These are phyloP conservation scores for Conopomorpha cramerella DNA, from an alignment of 1,140 invertebrate genomes.

Conservation along the genomic window DNA sequence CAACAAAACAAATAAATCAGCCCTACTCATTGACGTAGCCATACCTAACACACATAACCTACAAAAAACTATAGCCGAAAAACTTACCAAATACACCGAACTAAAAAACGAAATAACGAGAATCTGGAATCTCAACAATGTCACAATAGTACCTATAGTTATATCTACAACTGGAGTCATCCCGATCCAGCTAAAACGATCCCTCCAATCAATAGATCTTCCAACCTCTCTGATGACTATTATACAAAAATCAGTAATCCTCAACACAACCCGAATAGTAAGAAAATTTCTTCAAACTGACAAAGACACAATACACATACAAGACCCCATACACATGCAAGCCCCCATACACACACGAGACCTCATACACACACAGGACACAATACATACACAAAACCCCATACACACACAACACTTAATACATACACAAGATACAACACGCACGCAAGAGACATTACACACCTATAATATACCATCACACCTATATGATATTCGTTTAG, in stretches of 20 bases:
- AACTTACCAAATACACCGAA: not conserved
- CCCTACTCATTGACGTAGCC: not conserved
- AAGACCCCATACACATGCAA: too few species aligned
- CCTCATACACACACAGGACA: too few species aligned
- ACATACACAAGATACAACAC: too few species aligned
- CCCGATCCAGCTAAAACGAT: not conserved
- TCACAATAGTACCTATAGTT: not conserved
- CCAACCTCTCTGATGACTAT: not conserved
- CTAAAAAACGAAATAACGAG: not conserved
- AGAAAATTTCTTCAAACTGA: not conserved
- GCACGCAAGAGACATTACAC: too few species aligned
- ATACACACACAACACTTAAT: too few species aligned
- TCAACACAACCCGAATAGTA: not conserved
- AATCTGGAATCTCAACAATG: not conserved
- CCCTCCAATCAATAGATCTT: not conserved
- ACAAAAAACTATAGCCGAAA: not conserved
- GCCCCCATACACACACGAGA: too few species aligned
- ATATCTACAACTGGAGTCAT: not conserved
- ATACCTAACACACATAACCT: not conserved
- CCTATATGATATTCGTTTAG: too few species aligned
- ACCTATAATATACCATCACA: too few species aligned
- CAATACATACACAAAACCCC: too few species aligned
- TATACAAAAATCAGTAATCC: not conserved
- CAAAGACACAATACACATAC: too few species aligned
- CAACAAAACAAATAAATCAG: not conserved